phyloP scores from a whole-genome alignment of 2,113 vertebrate species.

The Bucco capensis region DNA sequence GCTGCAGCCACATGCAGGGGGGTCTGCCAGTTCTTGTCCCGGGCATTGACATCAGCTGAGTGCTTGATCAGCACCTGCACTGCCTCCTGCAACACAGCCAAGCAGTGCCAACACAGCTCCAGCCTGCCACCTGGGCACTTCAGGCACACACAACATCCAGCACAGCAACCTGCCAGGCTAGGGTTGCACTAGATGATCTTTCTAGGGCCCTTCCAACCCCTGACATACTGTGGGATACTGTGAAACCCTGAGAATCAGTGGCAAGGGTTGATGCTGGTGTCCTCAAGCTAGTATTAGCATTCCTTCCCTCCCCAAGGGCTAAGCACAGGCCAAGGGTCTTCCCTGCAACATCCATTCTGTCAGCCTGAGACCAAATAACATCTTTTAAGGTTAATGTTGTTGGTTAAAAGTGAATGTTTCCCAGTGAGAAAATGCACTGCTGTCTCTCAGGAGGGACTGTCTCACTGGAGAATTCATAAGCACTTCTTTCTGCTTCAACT shows the following conservation, averaged over 20 bases:
- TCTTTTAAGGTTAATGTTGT: conserved; percentile 24
- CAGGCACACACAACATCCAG: no score
- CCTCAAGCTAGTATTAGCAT: background rate
- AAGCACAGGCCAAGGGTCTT: background rate
- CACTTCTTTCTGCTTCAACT: background rate
- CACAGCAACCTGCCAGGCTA: no score
- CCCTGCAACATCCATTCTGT: conserved; percentile 22
- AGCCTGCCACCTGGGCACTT: no score
- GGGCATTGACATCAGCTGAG: conserved; percentile 92
- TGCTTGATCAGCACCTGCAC: conserved; percentile 93
- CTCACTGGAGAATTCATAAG: background rate
- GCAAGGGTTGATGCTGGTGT: background rate
- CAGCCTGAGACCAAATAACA: conserved; percentile 2
- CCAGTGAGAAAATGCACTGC: background rate
- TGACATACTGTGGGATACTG: no score
- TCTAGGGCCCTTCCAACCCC: no score
- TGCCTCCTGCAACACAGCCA: conserved; percentile 77
- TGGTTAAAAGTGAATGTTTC: conserved; percentile 2
- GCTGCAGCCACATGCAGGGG: conserved; percentile 92
- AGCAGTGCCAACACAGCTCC: no score
- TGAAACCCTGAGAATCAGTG: background rate
- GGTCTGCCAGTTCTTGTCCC: conserved; percentile 99
- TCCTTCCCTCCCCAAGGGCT: conserved; percentile 9
- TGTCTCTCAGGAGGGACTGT: background rate
- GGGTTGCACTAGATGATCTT: no score